Conservation (phyloP, 2,113 vertebrate genomes). For the Limnothrissa miodon region DNA sequence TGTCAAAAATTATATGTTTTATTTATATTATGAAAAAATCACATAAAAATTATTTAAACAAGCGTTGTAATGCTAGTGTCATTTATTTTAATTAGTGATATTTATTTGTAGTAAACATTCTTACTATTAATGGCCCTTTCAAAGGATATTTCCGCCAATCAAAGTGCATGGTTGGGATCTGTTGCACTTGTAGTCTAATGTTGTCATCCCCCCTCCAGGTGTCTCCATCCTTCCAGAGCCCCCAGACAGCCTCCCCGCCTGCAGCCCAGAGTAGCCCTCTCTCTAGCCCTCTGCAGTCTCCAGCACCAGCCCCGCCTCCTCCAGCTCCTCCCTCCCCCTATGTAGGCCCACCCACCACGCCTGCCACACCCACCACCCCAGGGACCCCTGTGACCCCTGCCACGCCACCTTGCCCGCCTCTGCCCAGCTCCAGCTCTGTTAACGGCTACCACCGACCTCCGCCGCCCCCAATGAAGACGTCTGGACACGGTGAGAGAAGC, state of each 20-base stretch:
- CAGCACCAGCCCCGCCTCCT: slow-evolving; percentile 37
- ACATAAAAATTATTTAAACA: too few relatives aligned
- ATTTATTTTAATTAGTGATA: too few relatives aligned
- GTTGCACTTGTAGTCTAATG: neutral
- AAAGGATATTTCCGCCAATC: too few relatives aligned
- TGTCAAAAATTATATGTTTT: too few relatives aligned
- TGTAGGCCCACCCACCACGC: slow-evolving; percentile 61
- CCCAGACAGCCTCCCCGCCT: slow-evolving; percentile 48
- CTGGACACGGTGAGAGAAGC: slow-evolving; percentile 58
- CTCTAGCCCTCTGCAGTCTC: slow-evolving; percentile 40
- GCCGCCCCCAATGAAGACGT: slow-evolving; percentile 55
- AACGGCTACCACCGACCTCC: slow-evolving; percentile 66
- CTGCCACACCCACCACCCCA: slow-evolving; percentile 52
- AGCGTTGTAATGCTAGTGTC: too few relatives aligned
- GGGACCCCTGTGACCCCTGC: slow-evolving; percentile 17
- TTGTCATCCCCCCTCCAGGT: slow-evolving; percentile 46
- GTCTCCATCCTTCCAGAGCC: slow-evolving; percentile 49
- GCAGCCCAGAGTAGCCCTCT: slow-evolving; percentile 53
- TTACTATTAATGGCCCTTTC: too few relatives aligned
- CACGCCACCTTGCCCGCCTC: slow-evolving; percentile 15
- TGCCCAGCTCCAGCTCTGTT: slow-evolving; percentile 53
- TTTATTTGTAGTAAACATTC: too few relatives aligned
- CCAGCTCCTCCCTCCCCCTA: slow-evolving; percentile 60
- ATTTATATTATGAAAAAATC: too few relatives aligned
- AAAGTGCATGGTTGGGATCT: neutral